A percentile compares a stretch with the other conserved stretches of the same genome.
phyloP scores from a whole-genome alignment of 2,888 invertebrate species.

The Ecliptopera silaceata region DNA sequence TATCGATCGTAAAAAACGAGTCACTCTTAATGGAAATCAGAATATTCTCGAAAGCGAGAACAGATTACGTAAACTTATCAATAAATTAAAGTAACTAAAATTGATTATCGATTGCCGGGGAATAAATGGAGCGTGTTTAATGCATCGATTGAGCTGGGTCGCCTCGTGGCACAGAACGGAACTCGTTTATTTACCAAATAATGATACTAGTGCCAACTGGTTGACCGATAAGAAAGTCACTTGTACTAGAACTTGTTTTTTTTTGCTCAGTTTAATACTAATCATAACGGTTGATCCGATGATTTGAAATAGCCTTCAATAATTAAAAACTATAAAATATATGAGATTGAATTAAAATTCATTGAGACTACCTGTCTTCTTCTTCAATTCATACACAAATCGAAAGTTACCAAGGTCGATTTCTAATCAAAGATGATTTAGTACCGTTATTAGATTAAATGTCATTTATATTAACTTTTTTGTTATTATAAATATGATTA shows the following conservation, averaged over 20 bases:
- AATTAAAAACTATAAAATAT: no score
- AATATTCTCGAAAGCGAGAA: conserved; percentile 33
- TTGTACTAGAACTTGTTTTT: not conserved
- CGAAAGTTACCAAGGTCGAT: conserved; percentile 19
- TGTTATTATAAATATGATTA: not conserved
- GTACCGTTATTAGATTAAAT: not conserved
- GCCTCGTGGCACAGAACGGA: conserved; percentile 18
- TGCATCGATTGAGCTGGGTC: conserved; percentile 8
- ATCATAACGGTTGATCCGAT: not conserved
- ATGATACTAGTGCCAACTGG: conserved; percentile 26
- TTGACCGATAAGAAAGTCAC: conserved; percentile 46
- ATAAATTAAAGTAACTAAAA: conserved; percentile 18
- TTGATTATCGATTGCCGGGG: conserved; percentile 4
- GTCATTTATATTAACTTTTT: not conserved
- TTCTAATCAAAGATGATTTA: conserved; percentile 12
- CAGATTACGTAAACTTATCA: conserved; percentile 27
- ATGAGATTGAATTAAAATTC: not conserved
- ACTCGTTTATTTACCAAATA: conserved; percentile 25
- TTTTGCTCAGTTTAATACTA: not conserved
- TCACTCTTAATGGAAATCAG: conserved; percentile 21
- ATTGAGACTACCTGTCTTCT: not conserved
- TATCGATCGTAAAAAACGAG: conserved; percentile 25
- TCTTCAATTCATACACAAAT: not conserved
- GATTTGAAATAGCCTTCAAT: not conserved
- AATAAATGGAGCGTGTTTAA: conserved; percentile 17